phyloP scores from a whole-genome alignment of 2,113 vertebrate genomes.

The pig (Sus scrofa) region DNA sequence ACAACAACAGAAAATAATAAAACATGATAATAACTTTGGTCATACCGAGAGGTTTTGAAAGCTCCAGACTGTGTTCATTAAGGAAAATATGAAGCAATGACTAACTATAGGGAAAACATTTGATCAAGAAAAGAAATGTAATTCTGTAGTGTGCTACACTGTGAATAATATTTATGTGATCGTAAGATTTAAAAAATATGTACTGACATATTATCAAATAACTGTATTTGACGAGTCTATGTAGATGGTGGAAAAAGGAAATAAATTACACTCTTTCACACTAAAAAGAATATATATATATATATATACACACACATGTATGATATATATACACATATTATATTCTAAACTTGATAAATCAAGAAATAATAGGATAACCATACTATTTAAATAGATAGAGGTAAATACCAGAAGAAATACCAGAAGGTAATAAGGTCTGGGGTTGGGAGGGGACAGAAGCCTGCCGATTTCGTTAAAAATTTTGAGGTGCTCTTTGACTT shows the following conservation, averaged over 20 bases:
- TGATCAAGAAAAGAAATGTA: not conserved
- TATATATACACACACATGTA: too few species aligned
- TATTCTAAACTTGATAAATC: not conserved
- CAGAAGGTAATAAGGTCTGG: not conserved
- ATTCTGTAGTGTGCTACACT: not conserved
- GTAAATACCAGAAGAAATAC: not conserved
- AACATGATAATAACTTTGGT: not conserved
- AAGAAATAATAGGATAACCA: not conserved
- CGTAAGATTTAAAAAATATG: not conserved
- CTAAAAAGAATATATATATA: not conserved
- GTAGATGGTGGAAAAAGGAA: not conserved
- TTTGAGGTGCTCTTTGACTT: not conserved
- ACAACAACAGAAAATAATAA: not conserved
- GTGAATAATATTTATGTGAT: not conserved
- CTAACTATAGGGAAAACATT: not conserved
- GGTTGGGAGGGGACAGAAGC: not conserved
- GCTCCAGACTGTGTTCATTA: not conserved
- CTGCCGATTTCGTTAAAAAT: not conserved
- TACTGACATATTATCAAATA: not conserved
- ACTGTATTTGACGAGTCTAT: not conserved
- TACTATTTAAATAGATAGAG: not conserved
- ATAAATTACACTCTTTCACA: not conserved
- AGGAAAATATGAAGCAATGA: not conserved
- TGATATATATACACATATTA: too few species aligned
- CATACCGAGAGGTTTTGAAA: not conserved